Base-by-base conservation (phyloP, 2,113 vertebrate genomes). In the Callaeas wilsoni region DNA sequence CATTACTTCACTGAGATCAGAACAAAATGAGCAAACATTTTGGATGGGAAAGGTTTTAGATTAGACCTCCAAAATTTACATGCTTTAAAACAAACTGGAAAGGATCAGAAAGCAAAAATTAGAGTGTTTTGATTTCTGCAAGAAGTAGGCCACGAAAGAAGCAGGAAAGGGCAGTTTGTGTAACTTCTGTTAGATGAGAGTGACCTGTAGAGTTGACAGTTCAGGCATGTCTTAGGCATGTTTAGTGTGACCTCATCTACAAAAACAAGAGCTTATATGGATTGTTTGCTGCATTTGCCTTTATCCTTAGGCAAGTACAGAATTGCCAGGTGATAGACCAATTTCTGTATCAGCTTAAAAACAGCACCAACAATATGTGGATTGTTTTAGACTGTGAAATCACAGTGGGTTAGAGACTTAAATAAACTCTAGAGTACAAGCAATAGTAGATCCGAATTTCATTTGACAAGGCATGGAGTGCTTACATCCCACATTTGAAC, bases 301-400 rank as follows among this genome's bases (percentile, higher is more conserved):
- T 69, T 70, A 33, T 84, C 26, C 57, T 80, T 69, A 83, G 59
- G 52, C 95, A 89, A 91, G 74, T 67, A 82, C 56, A 64, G 87
- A 94, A 87, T 26, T 86, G 52, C 35, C 49, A 71, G 20, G 52
- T 92, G 76, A 77, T 47, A 96, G 68, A 78, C 26, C 16, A 80
- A 68, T 89, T 91, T 86, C 22, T 94, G 30, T 67, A 74, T 67
- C 55, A 73, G 37, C 70, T 76, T 87, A 76, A 84, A 90, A 92
- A 10, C 44, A 79, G 37, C 41, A 75, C 23, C 33, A 86, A 60
- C 39, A 74, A 32, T 64, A 84, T 70, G 35, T 63, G 79, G 56
- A 69, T 80, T 93, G 47, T 62, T 92, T 94, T 79, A 74, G 79
- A 57, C 46, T 95, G 76, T 91, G 78, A 90, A 94, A 70, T 83